phyloP scores from a whole-genome alignment of 1,140 invertebrate genomes.

The Halesus radiatus region DNA sequence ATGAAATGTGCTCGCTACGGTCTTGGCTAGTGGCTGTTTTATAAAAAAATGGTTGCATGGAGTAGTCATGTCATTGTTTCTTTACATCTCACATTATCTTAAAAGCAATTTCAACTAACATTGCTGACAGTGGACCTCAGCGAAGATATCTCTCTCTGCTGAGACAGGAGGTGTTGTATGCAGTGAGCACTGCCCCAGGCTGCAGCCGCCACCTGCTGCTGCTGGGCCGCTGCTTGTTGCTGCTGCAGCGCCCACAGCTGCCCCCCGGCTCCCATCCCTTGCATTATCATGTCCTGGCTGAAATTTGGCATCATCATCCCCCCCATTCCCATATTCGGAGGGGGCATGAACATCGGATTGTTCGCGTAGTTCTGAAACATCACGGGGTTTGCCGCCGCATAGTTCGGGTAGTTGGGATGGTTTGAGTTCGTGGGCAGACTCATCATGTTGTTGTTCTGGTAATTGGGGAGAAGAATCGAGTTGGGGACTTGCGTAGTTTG shows the following conservation, averaged over 20 bases:
- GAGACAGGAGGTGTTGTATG: slow-evolving; percentile 65
- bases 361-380: not conserved
- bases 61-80: too few species aligned
- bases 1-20: too few species aligned
- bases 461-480: slow-evolving; percentile 36
- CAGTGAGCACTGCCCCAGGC: slow-evolving; percentile 58
- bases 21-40: too few species aligned
- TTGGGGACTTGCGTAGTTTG: slow-evolving; percentile 31
- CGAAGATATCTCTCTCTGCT: slow-evolving; percentile 65
- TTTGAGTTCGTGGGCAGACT: not conserved
- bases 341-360: slow-evolving; percentile 21
- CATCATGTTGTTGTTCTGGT: slow-evolving; percentile 18
- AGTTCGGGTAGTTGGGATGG: not conserved
- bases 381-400: not conserved
- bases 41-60: too few species aligned
- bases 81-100: too few species aligned
- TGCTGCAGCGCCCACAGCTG: slow-evolving; percentile 31
- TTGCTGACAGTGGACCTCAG: slow-evolving; percentile 63
- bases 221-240: slow-evolving; percentile 43
- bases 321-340: not conserved
- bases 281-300: not conserved
- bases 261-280: not conserved
- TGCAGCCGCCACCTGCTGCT: slow-evolving; percentile 41
- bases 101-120: slow-evolving; percentile 56
- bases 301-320: not conserved